These are phyloP conservation scores for Drosophila azteca DNA, from an alignment of 1,140 invertebrate genomes.

Conservation along the genomic window DNA sequence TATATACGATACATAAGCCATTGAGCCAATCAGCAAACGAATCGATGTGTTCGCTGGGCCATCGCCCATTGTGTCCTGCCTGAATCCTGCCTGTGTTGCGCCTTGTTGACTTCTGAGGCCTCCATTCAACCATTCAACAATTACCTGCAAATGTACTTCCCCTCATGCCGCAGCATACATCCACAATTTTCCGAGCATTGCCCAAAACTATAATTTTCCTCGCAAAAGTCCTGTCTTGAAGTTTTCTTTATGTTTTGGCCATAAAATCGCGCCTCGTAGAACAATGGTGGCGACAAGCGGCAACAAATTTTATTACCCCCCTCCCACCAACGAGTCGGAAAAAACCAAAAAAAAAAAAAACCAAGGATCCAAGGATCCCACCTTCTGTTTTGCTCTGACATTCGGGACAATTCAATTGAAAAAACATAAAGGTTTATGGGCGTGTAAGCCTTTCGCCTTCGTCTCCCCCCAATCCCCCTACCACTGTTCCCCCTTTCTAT, in stretches of 20 bases:
- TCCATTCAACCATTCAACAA: too few species aligned
- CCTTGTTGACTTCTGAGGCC: slow-evolving; percentile 20
- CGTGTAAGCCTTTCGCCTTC: slow-evolving; percentile 57
- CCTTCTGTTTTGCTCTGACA: slow-evolving; percentile 7
- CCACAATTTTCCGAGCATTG: too few species aligned
- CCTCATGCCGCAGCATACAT: too few species aligned
- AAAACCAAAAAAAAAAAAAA: slow-evolving; percentile 9
- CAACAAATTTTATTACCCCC: slow-evolving; percentile 61
- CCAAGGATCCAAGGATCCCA: not conserved
- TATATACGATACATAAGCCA: slow-evolving; percentile 36
- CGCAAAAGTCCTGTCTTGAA: too few species aligned
- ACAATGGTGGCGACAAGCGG: slow-evolving; percentile 52
- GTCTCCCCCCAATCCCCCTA: not conserved
- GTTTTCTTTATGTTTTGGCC: not conserved
- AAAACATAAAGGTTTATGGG: slow-evolving; percentile 64
- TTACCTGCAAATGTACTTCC: too few species aligned
- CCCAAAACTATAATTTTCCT: too few species aligned
- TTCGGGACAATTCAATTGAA: slow-evolving; percentile 65
- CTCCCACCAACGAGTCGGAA: not conserved
- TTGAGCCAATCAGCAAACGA: slow-evolving; percentile 48
- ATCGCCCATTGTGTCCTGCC: slow-evolving; percentile 10
- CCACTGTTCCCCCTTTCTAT: not conserved
- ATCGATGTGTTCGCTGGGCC: slow-evolving; percentile 28
- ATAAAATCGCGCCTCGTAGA: slow-evolving; percentile 60
- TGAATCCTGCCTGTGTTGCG: slow-evolving; percentile 6